These are phyloP conservation scores for Channa argus DNA, from an alignment of 2,113 vertebrate species.

Conservation along the genomic window DNA sequence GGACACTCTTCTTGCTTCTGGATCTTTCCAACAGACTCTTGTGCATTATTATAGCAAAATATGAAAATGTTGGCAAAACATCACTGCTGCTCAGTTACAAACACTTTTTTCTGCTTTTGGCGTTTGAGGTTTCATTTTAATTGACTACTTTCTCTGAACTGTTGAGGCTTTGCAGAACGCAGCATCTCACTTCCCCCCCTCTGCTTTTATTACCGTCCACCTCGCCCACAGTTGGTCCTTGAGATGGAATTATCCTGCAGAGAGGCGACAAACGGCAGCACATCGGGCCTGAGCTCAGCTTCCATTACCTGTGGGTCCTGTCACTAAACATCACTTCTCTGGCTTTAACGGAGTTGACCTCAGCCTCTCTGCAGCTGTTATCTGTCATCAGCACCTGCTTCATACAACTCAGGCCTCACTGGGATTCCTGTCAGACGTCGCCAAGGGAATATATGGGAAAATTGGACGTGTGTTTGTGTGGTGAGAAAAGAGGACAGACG, in stretches of 20 bases:
- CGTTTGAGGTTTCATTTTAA: too few species aligned
- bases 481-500: not conserved
- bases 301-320: constrained; percentile 19
- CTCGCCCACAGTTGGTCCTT: constrained; percentile 17
- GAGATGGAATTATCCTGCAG: constrained; percentile 13
- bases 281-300: not conserved
- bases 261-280: constrained; percentile 1
- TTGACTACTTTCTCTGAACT: not conserved
- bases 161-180: not conserved
- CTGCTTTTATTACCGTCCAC: not conserved
- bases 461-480: not conserved
- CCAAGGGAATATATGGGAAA: not conserved
- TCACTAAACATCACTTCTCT: constrained; percentile 27
- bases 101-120: too few species aligned
- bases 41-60: too few species aligned
- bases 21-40: too few species aligned
- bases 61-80: too few species aligned
- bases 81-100: too few species aligned
- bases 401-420: not conserved
- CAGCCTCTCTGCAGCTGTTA: constrained; percentile 30
- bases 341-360: constrained; percentile 1
- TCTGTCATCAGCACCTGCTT: constrained; percentile 42
- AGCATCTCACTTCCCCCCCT: not conserved
- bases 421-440: not conserved
- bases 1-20: too few species aligned